Evolutionary conservation across 1,140 invertebrate species (phyloP), one percentile per base, ranked within the genome.

Genomic region (Grapholita molesta): DNA sequence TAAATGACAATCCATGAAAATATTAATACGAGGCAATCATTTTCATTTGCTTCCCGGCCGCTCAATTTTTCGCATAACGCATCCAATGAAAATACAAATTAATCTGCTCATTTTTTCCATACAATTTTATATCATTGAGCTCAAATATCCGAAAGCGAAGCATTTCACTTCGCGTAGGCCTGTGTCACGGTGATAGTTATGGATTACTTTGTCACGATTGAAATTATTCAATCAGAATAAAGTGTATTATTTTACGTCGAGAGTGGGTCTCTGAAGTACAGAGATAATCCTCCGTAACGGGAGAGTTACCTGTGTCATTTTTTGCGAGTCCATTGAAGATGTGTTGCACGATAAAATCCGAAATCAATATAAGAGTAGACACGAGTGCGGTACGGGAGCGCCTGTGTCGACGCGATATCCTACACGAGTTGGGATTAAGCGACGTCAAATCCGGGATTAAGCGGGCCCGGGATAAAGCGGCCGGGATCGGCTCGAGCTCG

Each of bases 341-440:
- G 73, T 67, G 77, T 38, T 69, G 67, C 66, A 61, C 55, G 52
- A 75, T 77, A 75, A 85, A 85, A 84, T 79, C 74, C 73, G 74
- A 80, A 88, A 85, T 88, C 86, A 83, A 87, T 89, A 87, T 84
- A 85, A 77, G 72, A 76, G 73, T 70, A 76, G 76, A 73, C 68
- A 75, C 78, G 75, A 77, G 84, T 79, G 82, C 78, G 78, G 78
- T 61, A 21, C 55, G 80, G 76, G 84, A 80, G 76, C 65, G 86
- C 77, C 85, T 89, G 88, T 90, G 85, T 88, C 86, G 83, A 86
- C 85, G 88, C 83, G 88, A 90, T 90, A 91, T 89, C 85, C 86
- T 82, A 90, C 91, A 91, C 88, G 90, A 90, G 89, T 91, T 77
- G 82, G 91, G 91, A 92, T 92, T 92, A 92, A 91, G 82, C 77